Evolutionary conservation across 2,888 invertebrate species (phyloP).

Genomic region (Trissolcus japonicus): DNA sequence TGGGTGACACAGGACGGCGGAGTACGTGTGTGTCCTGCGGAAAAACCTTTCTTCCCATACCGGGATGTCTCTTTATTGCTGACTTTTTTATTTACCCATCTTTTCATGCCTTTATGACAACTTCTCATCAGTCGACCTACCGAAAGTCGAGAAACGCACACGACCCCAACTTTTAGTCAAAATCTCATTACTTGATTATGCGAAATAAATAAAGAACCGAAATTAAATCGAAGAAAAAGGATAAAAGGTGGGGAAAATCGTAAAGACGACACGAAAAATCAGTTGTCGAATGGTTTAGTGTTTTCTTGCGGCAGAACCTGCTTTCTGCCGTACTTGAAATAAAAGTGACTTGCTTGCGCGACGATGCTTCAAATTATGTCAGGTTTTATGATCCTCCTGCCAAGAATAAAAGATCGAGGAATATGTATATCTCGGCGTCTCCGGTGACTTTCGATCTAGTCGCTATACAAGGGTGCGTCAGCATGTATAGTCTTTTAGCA

Average conservation of each 20-base stretch:
- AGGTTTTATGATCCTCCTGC: conserved; percentile 62
- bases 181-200: too few species aligned
- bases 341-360: conserved; percentile 50
- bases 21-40: conserved; percentile 61
- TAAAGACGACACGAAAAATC: conserved; percentile 29
- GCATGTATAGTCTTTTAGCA: conserved; percentile 57
- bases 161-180: too few species aligned
- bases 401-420: conserved; percentile 57
- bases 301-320: conserved; percentile 31
- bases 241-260: not conserved
- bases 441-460: conserved; percentile 57
- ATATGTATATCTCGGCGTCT: conserved; percentile 56
- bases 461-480: conserved; percentile 56
- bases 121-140: conserved; percentile 14
- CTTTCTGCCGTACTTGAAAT: conserved; percentile 43
- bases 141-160: not conserved
- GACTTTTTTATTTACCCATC: conserved; percentile 13
- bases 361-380: conserved; percentile 64
- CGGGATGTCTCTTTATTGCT: conserved; percentile 4
- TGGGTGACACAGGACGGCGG: conserved; percentile 58
- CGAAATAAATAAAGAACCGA: not conserved
- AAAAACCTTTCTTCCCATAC: conserved; percentile 53
- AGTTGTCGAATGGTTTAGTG: conserved; percentile 37
- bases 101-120: conserved; percentile 29
- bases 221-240: not conserved